Base-by-base conservation (phyloP, 1,140 invertebrate genomes). In the Solen grandis region DNA sequence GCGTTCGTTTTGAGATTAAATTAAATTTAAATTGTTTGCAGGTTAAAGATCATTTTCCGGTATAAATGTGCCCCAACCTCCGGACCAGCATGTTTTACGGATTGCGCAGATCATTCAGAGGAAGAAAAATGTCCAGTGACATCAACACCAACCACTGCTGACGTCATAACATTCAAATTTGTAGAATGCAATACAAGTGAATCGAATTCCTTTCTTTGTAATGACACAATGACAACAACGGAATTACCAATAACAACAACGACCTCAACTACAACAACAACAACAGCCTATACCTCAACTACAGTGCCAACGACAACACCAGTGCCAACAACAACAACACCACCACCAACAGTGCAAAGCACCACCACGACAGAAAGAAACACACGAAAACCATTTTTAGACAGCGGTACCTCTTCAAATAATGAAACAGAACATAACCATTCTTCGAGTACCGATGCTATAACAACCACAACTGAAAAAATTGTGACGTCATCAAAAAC, bases 151-250 rank as follows among this genome's bases (percentile, higher is more conserved):
- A 2, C 10, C 3, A 16, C 68, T 10, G n/a, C 46, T 16, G 68
- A 70, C 52, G 14, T 70, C 46, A 70, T 57, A 3, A 70, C 68
- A 10, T 70, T 70, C n/a, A 70, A 50, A 1, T 41, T 41, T n/a
- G 55, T 70, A 36, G 22, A 3, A 5, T 50, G 57, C 29, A 33
- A 14, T 0, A 50, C 22, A 31, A 55, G 68, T 57, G 33, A 55
- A 36, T 36, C 52, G 14, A 57, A n/a, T n/a, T n/a, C n/a, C n/a
- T n/a, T n/a, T n/a, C n/a, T n/a, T 8, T 50, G 57, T 29, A 33
- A 29, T 27, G 52, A 70, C 16, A 54, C 50, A 22, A 73, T 29
- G 2, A 19, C 29, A 1, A 59, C 57, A 4, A 27, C 10, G 3
- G 2, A 35, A 8, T 36, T 46, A 16, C 60, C 50, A 19, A 22